Conservation (phyloP, 2,113 vertebrate species). For the Spermophilus dauricus region DNA sequence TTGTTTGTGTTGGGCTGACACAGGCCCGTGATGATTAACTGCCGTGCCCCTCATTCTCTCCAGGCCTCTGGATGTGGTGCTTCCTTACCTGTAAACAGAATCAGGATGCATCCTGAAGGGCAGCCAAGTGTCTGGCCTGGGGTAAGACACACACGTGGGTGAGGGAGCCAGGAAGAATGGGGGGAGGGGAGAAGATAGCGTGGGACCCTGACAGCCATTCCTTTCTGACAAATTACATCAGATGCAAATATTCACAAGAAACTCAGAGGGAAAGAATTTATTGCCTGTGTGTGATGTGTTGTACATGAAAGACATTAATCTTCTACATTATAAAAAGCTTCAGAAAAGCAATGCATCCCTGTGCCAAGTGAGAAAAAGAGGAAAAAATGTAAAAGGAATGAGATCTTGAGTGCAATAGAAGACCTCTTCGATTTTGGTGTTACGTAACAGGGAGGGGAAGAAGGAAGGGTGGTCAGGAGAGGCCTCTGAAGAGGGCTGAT, state of each 20-base stretch:
- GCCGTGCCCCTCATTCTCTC: neutral
- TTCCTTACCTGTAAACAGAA: conserved; percentile 80
- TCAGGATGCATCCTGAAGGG: conserved; percentile 66
- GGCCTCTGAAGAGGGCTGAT: neutral
- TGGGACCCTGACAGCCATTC: neutral
- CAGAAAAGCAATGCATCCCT: neutral
- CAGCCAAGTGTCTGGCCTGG: conserved; percentile 52
- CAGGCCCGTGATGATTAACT: conserved; percentile 36
- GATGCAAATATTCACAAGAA: neutral
- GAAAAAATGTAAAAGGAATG: neutral
- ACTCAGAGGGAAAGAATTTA: neutral
- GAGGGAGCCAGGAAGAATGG: rapidly evolving
- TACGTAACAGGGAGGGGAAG: neutral
- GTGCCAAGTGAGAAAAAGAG: conserved; percentile 15
- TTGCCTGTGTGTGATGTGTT: too few relatives aligned
- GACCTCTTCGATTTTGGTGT: neutral
- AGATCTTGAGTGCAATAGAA: neutral
- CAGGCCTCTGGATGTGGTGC: conserved; percentile 21
- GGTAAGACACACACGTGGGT: neutral
- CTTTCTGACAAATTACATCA: neutral
- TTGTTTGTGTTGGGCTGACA: conserved; percentile 60
- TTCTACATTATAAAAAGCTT: conserved; percentile 16
- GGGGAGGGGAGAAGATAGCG: neutral
- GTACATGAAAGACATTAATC: conserved; percentile 13
- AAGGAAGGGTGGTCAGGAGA: neutral